Conservation (phyloP, 2,797 vertebrate genomes). For the Myotis vivesi region DNA sequence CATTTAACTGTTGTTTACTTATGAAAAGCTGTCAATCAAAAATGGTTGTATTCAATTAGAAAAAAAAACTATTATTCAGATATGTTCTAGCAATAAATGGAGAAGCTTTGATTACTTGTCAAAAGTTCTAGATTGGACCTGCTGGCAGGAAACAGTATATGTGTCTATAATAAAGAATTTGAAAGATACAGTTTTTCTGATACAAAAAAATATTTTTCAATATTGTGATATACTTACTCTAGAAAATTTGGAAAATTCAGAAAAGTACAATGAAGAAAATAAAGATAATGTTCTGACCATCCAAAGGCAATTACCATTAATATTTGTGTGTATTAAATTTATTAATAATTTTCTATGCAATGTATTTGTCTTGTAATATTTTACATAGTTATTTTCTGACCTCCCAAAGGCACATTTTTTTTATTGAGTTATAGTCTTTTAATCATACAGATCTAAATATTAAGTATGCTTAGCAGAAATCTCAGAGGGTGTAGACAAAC, state of each 20-base stretch:
- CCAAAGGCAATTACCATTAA: neutral
- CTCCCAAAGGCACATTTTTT: neutral
- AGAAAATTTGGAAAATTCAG: neutral
- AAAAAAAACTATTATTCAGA: slow-evolving; percentile 1
- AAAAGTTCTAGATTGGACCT: too few species aligned
- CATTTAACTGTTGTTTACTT: neutral
- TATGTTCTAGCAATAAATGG: neutral
- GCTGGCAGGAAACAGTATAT: too few species aligned
- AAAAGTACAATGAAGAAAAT: neutral
- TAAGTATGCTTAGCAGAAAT: neutral
- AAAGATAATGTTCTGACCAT: neutral
- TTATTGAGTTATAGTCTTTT: neutral
- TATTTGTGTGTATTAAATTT: neutral
- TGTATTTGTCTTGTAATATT: neutral
- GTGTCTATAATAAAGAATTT: neutral
- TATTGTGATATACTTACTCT: neutral
- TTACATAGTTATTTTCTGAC: neutral
- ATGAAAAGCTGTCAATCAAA: neutral
- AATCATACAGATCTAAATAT: neutral
- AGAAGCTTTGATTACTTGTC: neutral
- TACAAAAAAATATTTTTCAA: neutral
- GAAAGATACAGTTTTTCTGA: neutral
- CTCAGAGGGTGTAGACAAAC: neutral
- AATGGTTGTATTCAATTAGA: neutral
- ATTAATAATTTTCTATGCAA: slow-evolving; percentile 6